Evolutionary conservation across 1,140 invertebrate genomes (phyloP).

Genomic region (Homarus americanus): DNA sequence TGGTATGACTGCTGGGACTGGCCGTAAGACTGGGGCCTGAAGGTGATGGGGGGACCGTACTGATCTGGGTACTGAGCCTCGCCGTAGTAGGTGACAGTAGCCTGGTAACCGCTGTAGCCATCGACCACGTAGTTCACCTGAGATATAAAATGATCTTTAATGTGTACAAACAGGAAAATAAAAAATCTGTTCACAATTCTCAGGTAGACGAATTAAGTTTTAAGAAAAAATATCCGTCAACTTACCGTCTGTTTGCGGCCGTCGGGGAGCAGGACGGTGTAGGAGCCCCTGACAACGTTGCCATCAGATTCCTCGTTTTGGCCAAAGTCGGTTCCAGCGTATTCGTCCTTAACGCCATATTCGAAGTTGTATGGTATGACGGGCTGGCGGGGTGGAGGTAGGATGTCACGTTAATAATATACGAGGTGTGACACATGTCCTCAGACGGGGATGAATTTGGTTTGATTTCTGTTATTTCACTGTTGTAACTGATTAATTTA

Average conservation of each 20-base stretch:
- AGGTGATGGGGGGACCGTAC: constrained; percentile 38
- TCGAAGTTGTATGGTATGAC: constrained; percentile 68
- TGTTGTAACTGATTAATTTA: too few species aligned
- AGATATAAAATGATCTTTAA: not conserved
- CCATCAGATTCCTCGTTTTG: constrained; percentile 64
- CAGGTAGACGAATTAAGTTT: not conserved
- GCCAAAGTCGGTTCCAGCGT: constrained; percentile 70
- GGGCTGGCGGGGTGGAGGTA: too few species aligned
- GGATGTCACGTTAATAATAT: too few species aligned
- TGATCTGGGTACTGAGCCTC: constrained; percentile 45
- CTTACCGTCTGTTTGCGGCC: constrained; percentile 48
- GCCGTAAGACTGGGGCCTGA: not conserved
- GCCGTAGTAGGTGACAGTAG: constrained; percentile 32
- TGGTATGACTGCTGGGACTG: too few species aligned
- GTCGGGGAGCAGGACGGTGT: constrained; percentile 71
- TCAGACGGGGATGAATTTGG: too few species aligned
- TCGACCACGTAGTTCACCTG: constrained; percentile 56
- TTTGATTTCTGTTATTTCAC: too few species aligned
- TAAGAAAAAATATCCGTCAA: not conserved
- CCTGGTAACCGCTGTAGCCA: constrained; percentile 31
- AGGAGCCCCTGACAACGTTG: constrained; percentile 65
- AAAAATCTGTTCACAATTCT: not conserved
- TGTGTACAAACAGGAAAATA: too few species aligned
- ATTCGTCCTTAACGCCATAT: constrained; percentile 68
- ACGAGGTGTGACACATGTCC: too few species aligned